A percentile compares a stretch with the other conserved stretches of the same genome.
Evolutionary conservation across 2,888 invertebrate species (phyloP).

Genomic region (Drosophila seclusa): DNA sequence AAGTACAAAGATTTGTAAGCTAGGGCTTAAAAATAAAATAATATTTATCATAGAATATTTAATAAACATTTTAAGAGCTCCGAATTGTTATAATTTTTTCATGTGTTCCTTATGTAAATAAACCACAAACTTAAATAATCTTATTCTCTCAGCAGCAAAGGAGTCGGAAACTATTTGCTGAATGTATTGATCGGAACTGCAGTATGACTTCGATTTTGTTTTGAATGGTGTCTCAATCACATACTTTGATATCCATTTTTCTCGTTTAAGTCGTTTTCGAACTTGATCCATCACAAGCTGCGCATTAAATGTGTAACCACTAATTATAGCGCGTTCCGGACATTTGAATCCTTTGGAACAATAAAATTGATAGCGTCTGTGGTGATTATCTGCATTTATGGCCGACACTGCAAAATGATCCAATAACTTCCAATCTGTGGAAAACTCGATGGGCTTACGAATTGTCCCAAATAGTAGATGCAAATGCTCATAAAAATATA

Average conservation of each 20-base stretch:
- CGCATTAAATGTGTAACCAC: conserved; percentile 6
- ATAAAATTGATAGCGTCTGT: conserved; percentile 24
- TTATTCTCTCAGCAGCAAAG: not conserved
- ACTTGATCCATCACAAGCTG: not conserved
- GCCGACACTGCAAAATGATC: conserved; percentile 7
- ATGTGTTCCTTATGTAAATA: conserved; percentile 1
- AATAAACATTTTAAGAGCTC: not conserved
- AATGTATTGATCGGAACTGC: conserved; percentile 17
- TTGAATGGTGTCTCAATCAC: conserved; percentile 13
- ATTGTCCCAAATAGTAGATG: conserved; percentile 14
- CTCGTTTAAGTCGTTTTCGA: conserved; percentile 11
- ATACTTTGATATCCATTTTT: conserved; percentile 28
- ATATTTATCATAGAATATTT: not conserved
- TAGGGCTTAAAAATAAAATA: not conserved
- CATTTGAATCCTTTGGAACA: not conserved
- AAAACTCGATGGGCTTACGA: conserved; percentile 1
- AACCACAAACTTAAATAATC: not conserved
- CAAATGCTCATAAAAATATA: conserved; percentile 10
- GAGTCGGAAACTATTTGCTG: conserved; percentile 7
- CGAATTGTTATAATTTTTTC: not conserved
- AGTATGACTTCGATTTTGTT: not conserved
- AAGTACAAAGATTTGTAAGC: not conserved
- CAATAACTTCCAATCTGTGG: conserved; percentile 18
- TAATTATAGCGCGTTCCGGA: not conserved
- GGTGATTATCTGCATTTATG: conserved; percentile 5